Conservation (phyloP, 2,113 vertebrate species). For the Cebus imitator region DNA sequence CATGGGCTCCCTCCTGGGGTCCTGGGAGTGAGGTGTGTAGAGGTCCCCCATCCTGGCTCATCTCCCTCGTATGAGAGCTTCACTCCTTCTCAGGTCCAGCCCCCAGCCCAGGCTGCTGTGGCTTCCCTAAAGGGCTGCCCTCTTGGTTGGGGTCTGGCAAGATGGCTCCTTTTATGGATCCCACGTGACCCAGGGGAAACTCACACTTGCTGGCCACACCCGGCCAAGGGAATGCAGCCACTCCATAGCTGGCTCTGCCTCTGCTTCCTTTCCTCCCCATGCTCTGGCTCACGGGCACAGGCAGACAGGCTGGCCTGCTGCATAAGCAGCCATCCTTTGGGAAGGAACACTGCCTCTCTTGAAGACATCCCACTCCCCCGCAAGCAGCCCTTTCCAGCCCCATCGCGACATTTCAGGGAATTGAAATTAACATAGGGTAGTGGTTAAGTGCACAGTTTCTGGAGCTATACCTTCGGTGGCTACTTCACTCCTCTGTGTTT, state of each 20-base stretch:
- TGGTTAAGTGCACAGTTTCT: neutral
- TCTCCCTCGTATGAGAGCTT: neutral
- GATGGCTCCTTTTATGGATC: neutral
- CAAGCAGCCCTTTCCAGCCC: neutral
- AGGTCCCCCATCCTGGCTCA: accelerated
- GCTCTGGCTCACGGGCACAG: neutral
- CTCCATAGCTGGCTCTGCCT: neutral
- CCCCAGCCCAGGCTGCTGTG: neutral
- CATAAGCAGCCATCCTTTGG: accelerated
- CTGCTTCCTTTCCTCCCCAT: accelerated
- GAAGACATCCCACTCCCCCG: neutral
- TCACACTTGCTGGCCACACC: accelerated
- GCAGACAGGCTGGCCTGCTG: too few species aligned
- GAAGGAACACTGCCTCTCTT: neutral
- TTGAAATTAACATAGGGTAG: neutral
- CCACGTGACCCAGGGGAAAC: neutral
- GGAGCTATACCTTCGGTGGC: too few species aligned
- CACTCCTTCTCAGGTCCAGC: neutral
- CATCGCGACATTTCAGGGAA: accelerated
- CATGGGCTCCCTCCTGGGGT: neutral
- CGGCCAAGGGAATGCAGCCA: too few species aligned
- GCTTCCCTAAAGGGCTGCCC: neutral
- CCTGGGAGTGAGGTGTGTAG: neutral
- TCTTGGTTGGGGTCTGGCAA: neutral
- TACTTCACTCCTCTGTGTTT: neutral